A percentile compares a stretch with the other conserved stretches of the same genome.
Conservation (phyloP, 2,797 vertebrate species). For the Helarctos malayanus region DNA sequence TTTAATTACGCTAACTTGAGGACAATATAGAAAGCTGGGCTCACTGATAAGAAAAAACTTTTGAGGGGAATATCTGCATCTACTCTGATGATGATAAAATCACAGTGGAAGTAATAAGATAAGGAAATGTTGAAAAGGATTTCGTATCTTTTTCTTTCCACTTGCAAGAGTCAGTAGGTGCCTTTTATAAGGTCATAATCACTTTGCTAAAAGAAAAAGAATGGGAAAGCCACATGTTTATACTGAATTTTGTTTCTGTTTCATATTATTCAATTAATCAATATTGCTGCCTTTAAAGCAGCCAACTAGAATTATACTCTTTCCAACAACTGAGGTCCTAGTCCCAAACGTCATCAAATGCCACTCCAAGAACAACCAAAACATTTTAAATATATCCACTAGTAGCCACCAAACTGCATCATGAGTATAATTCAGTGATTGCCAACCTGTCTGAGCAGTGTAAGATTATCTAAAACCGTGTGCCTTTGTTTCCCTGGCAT, state of each 20-base stretch:
- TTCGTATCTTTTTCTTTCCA: neutral
- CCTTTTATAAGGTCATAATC: slow-evolving; percentile 16
- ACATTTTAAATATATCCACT: slow-evolving; percentile 35
- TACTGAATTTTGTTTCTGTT: neutral
- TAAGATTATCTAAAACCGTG: neutral
- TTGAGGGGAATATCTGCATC: neutral
- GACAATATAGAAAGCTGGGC: neutral
- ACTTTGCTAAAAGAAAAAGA: slow-evolving; percentile 15
- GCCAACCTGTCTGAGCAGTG: neutral
- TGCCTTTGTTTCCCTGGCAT: neutral
- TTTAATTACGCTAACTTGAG: neutral
- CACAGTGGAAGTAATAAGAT: neutral
- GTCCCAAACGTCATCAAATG: slow-evolving; percentile 2
- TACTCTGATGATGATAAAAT: slow-evolving; percentile 26
- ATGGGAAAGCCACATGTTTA: neutral
- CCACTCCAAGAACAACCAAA: slow-evolving; percentile 36
- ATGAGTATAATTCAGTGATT: neutral
- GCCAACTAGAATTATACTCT: slow-evolving; percentile 26
- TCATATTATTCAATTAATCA: neutral
- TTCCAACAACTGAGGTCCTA: slow-evolving; percentile 9
- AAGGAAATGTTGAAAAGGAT: neutral
- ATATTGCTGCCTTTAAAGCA: slow-evolving; percentile 23
- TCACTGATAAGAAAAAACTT: neutral
- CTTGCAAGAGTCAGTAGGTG: neutral
- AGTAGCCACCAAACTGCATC: neutral